Conservation (phyloP, 2,888 invertebrate genomes). For the Ferrisia virgata region DNA sequence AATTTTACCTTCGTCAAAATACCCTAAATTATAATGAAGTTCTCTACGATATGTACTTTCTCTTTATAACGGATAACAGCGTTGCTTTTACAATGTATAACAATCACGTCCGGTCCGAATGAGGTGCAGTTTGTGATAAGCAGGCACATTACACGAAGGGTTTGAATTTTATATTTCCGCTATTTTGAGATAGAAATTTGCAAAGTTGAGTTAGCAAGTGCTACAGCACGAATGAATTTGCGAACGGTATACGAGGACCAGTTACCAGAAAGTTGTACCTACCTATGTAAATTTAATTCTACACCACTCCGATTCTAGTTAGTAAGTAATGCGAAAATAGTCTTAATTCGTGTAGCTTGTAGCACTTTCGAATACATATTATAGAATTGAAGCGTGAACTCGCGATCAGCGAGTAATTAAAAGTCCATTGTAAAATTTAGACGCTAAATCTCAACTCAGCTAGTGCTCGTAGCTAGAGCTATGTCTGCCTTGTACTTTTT, state of each 20-base stretch:
- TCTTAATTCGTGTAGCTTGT: neutral
- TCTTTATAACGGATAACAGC: constrained; percentile 21
- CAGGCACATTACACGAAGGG: constrained; percentile 27
- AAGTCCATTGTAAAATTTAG: neutral
- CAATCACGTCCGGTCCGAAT: constrained; percentile 32
- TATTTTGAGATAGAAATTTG: constrained; percentile 28
- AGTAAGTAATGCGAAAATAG: neutral
- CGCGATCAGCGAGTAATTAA: neutral
- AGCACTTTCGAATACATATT: neutral
- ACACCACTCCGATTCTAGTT: neutral
- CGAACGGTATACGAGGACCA: neutral
- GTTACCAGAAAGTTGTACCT: constrained; percentile 26
- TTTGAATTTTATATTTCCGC: constrained; percentile 32
- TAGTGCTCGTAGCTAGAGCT: neutral
- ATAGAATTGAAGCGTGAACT: neutral
- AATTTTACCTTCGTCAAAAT: constrained; percentile 33
- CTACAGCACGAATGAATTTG: neutral
- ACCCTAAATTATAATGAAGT: constrained; percentile 28
- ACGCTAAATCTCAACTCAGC: no score
- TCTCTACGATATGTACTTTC: neutral
- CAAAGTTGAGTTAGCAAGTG: constrained; percentile 8
- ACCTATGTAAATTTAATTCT: constrained; percentile 31
- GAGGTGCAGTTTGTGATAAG: constrained; percentile 26
- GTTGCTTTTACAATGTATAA: constrained; percentile 8
- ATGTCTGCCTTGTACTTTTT: no score